Percentiles rank a stretch among this genome's conserved stretches.
These are phyloP conservation scores for Pelosia muscerda DNA, from an alignment of 2,888 invertebrate species.

Conservation along the genomic window DNA sequence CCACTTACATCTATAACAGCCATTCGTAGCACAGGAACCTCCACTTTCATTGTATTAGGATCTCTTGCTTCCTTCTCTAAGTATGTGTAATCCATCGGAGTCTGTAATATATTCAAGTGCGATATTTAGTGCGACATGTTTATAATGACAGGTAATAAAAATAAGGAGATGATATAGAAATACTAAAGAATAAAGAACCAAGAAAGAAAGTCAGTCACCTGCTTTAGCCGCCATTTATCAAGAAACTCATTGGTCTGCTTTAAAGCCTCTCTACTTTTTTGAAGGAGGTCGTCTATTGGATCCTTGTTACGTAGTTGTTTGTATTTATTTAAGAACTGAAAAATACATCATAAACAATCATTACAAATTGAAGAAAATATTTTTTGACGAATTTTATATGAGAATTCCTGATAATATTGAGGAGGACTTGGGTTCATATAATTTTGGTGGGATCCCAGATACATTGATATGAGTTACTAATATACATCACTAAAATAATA, in stretches of 20 bases:
- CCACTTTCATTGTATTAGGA: conserved; percentile 67
- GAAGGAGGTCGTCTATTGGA: conserved; percentile 68
- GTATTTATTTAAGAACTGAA: conserved; percentile 73
- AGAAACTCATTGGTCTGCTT: conserved; percentile 72
- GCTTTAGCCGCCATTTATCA: conserved; percentile 73
- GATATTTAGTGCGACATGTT: not conserved
- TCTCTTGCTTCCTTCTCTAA: conserved; percentile 73
- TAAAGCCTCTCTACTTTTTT: conserved; percentile 72
- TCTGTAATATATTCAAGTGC: conserved; percentile 41
- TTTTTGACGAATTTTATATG: not conserved
- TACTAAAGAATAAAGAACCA: not conserved
- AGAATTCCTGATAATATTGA: no score
- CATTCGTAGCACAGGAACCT: conserved; percentile 79
- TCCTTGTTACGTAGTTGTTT: conserved; percentile 64
- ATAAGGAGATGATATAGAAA: no score
- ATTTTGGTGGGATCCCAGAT: no score
- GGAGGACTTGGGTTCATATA: no score
- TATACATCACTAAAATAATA: no score
- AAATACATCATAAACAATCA: not conserved
- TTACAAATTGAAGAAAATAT: no score
- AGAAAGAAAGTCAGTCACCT: conserved; percentile 51
- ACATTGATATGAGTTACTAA: no score
- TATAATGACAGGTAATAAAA: no score
- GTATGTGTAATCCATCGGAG: conserved; percentile 64
- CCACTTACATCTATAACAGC: conserved; percentile 76